phyloP scores from a whole-genome alignment of 2,797 vertebrate genomes.

The Pseudomugil tenellus region DNA sequence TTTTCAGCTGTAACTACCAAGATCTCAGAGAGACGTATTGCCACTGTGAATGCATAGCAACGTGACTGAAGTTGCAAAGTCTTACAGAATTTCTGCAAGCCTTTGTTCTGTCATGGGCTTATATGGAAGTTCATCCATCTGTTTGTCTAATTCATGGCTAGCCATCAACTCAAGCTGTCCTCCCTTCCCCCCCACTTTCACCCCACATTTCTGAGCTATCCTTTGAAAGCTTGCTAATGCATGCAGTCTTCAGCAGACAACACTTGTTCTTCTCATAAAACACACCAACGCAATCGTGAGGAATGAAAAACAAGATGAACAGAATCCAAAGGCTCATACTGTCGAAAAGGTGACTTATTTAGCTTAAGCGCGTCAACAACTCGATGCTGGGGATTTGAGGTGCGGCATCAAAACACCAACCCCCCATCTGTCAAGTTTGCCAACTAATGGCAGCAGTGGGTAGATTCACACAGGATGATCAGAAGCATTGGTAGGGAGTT shows the following conservation, averaged over 20 bases:
- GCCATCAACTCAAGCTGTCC: constrained; percentile 22
- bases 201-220: not conserved
- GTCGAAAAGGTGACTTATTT: constrained; percentile 28
- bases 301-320: constrained; percentile 27
- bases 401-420: constrained; percentile 29
- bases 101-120: constrained; percentile 27
- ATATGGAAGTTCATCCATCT: constrained; percentile 9
- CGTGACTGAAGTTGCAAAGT: constrained; percentile 33
- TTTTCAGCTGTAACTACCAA: constrained; percentile 55
- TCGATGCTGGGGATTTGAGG: constrained; percentile 21
- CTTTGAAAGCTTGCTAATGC: constrained; percentile 38
- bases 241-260: constrained; percentile 28
- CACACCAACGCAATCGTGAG: constrained; percentile 13
- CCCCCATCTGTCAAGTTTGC: constrained; percentile 48
- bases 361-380: constrained; percentile 6
- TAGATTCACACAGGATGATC: constrained; percentile 32
- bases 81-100: constrained; percentile 27
- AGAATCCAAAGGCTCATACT: constrained; percentile 9
- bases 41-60: constrained; percentile 31
- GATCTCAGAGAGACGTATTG: constrained; percentile 36
- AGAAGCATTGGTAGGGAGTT: constrained; percentile 35
- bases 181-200: constrained; percentile 18
- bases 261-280: constrained; percentile 37
- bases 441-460: constrained; percentile 46
- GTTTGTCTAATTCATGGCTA: constrained; percentile 11